Evolutionary conservation across 2,888 invertebrate species (phyloP).

Genomic region (Cremastinae sp.): DNA sequence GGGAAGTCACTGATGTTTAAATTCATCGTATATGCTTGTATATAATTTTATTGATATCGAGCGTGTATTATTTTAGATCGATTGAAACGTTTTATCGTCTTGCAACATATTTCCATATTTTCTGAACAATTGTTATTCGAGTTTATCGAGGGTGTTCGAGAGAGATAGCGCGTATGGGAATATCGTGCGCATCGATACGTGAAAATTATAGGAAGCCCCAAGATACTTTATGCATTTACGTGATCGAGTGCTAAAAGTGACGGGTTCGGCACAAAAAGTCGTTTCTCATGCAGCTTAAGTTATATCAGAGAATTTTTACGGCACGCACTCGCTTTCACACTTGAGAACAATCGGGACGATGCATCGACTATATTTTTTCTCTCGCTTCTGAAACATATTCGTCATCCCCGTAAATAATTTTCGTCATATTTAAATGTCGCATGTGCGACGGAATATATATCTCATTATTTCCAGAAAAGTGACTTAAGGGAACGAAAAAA

Average conservation of each 20-base stretch:
- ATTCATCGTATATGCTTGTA: no score
- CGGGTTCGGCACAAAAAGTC: slow-evolving; percentile 36
- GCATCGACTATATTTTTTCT: no score
- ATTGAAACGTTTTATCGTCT: neutral
- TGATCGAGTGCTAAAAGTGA: slow-evolving; percentile 49
- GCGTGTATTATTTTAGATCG: no score
- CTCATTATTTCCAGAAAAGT: slow-evolving; percentile 16
- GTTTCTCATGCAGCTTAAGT: slow-evolving; percentile 48
- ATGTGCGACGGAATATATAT: slow-evolving; percentile 50
- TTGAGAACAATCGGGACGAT: no score
- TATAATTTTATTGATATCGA: no score
- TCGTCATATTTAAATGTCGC: slow-evolving; percentile 43
- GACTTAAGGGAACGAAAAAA: slow-evolving; percentile 22
- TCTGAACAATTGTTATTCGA: slow-evolving; percentile 42
- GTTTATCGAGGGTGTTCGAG: slow-evolving; percentile 31
- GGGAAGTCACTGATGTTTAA: no score
- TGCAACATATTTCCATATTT: no score
- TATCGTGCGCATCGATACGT: slow-evolving; percentile 34
- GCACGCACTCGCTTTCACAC: no score
- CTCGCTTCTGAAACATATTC: slow-evolving; percentile 25
- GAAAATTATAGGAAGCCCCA: slow-evolving; percentile 21
- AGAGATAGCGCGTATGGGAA: slow-evolving; percentile 31
- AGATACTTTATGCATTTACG: slow-evolving; percentile 16
- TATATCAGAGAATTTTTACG: no score
- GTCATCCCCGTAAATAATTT: slow-evolving; percentile 46